These are phyloP conservation scores for Pyrochroa serraticornis DNA, from an alignment of 2,888 invertebrate species.

Conservation along the genomic window DNA sequence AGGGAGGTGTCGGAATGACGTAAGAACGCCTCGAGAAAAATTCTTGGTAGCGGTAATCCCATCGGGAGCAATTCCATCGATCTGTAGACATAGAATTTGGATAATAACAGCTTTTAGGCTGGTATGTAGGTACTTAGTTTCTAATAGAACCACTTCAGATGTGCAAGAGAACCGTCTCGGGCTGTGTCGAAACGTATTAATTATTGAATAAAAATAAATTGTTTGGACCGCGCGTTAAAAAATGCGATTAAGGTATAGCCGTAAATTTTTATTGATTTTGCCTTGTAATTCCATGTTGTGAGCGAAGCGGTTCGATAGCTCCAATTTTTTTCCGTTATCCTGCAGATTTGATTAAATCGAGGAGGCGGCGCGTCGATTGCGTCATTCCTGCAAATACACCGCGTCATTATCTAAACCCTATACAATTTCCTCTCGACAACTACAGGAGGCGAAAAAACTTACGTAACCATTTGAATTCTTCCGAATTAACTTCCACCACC, in stretches of 20 bases:
- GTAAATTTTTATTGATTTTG: conserved; percentile 25
- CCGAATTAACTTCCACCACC: conserved; percentile 15
- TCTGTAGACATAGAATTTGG: conserved; percentile 29
- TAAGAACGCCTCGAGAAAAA: conserved; percentile 20
- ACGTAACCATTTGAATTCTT: conserved; percentile 20
- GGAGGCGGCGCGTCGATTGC: background rate
- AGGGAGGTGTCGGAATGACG: conserved; percentile 16
- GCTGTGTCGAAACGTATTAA: conserved; percentile 27
- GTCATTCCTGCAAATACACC: no score
- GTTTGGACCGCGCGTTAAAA: conserved; percentile 2
- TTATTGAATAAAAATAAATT: conserved; percentile 29
- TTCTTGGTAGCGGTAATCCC: conserved; percentile 25
- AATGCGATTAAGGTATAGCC: conserved; percentile 4
- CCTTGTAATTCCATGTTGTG: conserved; percentile 1
- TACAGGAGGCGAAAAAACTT: conserved; percentile 15
- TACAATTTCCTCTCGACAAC: conserved; percentile 15
- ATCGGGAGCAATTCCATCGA: conserved; percentile 28
- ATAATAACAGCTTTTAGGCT: conserved; percentile 29
- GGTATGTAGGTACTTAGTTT: conserved; percentile 30
- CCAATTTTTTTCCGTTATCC: conserved; percentile 17
- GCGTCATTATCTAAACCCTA: conserved; percentile 17
- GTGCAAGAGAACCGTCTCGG: conserved; percentile 5
- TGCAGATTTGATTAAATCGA: conserved; percentile 7
- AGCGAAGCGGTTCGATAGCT: background rate
- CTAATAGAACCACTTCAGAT: conserved; percentile 22